Base-by-base conservation (phyloP, 2,888 invertebrate species). In the Dolichomitus sp. region DNA sequence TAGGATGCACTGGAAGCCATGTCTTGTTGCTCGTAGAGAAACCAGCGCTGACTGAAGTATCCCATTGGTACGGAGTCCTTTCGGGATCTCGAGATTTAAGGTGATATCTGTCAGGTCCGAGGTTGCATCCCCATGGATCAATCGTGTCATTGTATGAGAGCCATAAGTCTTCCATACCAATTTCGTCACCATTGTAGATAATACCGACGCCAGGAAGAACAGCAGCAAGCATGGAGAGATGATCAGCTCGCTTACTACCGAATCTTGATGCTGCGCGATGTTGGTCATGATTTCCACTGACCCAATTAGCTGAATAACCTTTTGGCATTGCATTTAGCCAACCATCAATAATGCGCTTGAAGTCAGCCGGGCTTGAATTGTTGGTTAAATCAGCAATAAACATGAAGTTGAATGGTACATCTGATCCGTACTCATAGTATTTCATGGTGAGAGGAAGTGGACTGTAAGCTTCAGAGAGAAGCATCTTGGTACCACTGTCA, bases 171-270 rank as follows among this genome's bases (percentile, higher is more conserved):
- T 95, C 94, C 97, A 98, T 97, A 11, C 97, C 98, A 73, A 98
- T 95, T 92, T 98, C 98, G 91, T 98, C 98, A 0, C 98, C 98
- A 88, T 98, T 97, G 93, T 98, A 96, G 27, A 95, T 94, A 23
- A 96, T 93, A 4, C 95, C 94, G 0, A 96, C 95, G 6, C 97
- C 97, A 0, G 96, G 96, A 42, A 97, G 90, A 12, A 96, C 93
- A 90, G 96, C 94, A 83, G 95, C 93, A 63, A 97, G 89, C 95
- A 96, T 95, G 86, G 95, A 94, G 27, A 95, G 89, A 40, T 94
- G 94, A 88, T 95, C 95, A 0, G 94, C 94, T 48, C 95, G 91
- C 54, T 94, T 91, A 0, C 9, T 48, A 0, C 95, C 95, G 79
- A 94, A 94, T 80, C 95, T 92, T 2, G 92, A 87, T 0, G 94